A percentile compares a stretch with the other conserved stretches of the same genome.
Evolutionary conservation across 2,113 vertebrate genomes (phyloP).

Genomic region (Scatophagus argus): DNA sequence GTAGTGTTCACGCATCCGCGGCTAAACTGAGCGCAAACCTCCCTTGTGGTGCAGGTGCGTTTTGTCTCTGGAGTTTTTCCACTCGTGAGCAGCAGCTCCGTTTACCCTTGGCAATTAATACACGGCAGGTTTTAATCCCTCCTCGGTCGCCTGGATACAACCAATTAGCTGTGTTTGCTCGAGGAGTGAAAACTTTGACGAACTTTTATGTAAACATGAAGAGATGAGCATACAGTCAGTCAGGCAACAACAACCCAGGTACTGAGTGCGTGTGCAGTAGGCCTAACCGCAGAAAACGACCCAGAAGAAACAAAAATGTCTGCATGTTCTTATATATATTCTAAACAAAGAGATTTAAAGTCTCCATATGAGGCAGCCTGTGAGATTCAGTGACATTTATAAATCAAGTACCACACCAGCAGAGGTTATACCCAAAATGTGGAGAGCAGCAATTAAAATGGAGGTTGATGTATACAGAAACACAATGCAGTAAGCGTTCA

Average conservation of each 20-base stretch:
- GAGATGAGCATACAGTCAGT: neutral
- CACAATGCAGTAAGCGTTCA: neutral
- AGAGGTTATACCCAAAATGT: neutral
- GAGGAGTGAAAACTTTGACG: conserved; percentile 13
- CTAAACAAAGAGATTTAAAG: too few species aligned
- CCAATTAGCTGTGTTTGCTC: conserved; percentile 46
- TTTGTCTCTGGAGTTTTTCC: too few species aligned
- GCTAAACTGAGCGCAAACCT: neutral
- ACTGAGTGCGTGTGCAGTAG: too few species aligned
- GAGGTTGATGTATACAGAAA: neutral
- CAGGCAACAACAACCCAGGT: neutral
- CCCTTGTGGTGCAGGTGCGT: neutral
- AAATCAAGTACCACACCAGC: neutral
- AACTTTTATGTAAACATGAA: conserved; percentile 27
- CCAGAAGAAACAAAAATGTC: too few species aligned
- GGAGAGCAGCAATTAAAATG: neutral
- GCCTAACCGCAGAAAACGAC: neutral
- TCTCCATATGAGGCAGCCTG: too few species aligned
- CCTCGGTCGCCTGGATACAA: conserved; percentile 49
- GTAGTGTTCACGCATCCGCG: neutral
- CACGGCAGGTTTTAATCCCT: neutral
- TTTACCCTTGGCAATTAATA: conserved; percentile 9
- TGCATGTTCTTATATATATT: neutral
- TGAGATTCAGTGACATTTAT: neutral
- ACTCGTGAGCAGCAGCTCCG: too few species aligned